Percentiles rank a stretch among this genome's conserved stretches.
phyloP scores from a whole-genome alignment of 2,888 invertebrate genomes.

The Antheraea assamensis region DNA sequence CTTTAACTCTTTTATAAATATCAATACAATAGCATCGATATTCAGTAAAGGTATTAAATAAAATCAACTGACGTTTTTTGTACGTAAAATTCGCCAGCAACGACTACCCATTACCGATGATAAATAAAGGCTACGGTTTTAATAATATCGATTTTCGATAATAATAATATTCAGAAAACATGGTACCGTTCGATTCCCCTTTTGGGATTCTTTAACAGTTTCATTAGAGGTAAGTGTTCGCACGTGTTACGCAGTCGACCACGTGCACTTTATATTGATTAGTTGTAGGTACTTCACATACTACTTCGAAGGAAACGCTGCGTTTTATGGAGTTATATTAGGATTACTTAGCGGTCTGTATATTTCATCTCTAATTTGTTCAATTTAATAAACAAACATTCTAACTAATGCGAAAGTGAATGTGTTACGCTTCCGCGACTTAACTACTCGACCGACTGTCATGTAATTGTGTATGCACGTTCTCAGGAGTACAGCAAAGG shows the following conservation, averaged over 20 bases:
- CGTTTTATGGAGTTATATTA: not conserved
- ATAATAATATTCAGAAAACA: slow-evolving; percentile 26
- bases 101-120: not conserved
- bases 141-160: not conserved
- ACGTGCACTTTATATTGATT: slow-evolving; percentile 30
- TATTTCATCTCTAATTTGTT: not conserved
- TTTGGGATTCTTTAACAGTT: slow-evolving; percentile 30
- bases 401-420: too few species aligned
- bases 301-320: not conserved
- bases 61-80: not conserved
- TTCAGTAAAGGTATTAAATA: too few species aligned
- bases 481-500: too few species aligned
- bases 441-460: too few species aligned
- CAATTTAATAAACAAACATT: not conserved
- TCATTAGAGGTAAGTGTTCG: slow-evolving; percentile 34
- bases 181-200: slow-evolving; percentile 2
- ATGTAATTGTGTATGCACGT: too few species aligned
- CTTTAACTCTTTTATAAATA: too few species aligned
- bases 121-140: not conserved
- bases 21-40: too few species aligned
- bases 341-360: not conserved
- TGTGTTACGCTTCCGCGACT: too few species aligned
- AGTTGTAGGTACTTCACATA: not conserved
- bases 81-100: not conserved
- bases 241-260: slow-evolving; percentile 27